Conservation (phyloP, 2,797 vertebrate genomes). For the Megalops cyprinoides region DNA sequence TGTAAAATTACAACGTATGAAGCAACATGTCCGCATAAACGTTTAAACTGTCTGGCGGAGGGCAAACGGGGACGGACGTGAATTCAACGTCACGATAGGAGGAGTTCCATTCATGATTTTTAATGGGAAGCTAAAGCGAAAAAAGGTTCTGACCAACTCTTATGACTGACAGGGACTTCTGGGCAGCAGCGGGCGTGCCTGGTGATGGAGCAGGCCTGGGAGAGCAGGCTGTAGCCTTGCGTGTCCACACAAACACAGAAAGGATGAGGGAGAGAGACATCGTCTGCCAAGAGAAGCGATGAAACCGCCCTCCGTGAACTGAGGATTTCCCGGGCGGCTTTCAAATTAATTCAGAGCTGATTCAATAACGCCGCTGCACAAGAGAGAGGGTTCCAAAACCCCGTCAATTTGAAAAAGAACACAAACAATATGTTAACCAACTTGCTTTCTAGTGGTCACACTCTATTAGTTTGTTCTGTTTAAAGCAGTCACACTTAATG, state of each 20-base stretch:
- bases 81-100: background rate
- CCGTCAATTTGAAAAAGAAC: background rate
- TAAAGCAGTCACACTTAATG: background rate
- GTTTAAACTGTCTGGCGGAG: too few species aligned
- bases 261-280: background rate
- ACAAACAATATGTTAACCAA: background rate
- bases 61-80: too few species aligned
- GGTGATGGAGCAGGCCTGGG: too few species aligned
- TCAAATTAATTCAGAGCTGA: slow-evolving; percentile 10
- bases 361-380: slow-evolving; percentile 10
- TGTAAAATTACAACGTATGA: too few species aligned
- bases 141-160: background rate
- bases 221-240: too few species aligned
- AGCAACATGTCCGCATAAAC: too few species aligned
- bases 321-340: slow-evolving; percentile 1
- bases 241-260: background rate
- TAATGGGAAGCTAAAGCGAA: too few species aligned
- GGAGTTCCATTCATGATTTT: too few species aligned
- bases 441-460: slow-evolving; percentile 11
- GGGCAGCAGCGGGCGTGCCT: background rate
- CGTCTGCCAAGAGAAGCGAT: slow-evolving; percentile 4
- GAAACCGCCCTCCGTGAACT: background rate
- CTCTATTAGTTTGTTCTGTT: background rate
- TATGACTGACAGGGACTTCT: background rate
- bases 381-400: background rate